phyloP scores from a whole-genome alignment of 2,888 invertebrate genomes.

The Lysandra coridon region DNA sequence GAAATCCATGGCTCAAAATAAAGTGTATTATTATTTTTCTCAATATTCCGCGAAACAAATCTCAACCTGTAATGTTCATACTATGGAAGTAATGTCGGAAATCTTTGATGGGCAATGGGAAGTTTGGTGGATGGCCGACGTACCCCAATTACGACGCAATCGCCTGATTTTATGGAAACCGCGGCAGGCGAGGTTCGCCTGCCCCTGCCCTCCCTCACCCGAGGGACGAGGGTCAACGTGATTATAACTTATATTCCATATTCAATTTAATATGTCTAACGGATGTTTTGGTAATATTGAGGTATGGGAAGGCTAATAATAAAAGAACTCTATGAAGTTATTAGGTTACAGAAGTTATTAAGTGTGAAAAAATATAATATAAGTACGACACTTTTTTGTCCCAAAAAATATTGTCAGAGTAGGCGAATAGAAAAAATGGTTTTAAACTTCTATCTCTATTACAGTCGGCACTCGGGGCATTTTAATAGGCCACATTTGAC shows the following conservation, averaged over 20 bases:
- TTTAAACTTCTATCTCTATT: no score
- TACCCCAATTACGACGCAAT: constrained; percentile 19
- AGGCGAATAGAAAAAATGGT: no score
- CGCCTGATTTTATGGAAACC: constrained; percentile 12
- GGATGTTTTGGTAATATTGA: constrained; percentile 30
- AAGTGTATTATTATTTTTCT: no score
- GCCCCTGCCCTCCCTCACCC: neutral
- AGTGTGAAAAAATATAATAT: no score
- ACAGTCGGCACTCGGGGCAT: no score
- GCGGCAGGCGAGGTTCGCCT: neutral
- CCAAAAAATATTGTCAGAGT: no score
- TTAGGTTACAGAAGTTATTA: no score
- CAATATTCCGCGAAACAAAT: no score
- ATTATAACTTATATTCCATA: constrained; percentile 15
- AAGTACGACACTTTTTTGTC: no score
- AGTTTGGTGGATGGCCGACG: neutral
- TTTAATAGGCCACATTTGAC: no score
- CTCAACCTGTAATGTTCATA: neutral
- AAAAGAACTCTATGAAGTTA: no score
- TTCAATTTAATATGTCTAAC: neutral
- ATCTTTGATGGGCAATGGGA: constrained; percentile 13
- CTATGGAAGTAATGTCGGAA: neutral
- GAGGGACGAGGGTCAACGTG: constrained; percentile 16
- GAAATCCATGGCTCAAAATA: no score
- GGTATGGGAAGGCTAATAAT: neutral